phyloP scores from a whole-genome alignment of 2,797 vertebrate genomes.

The Sebastes dallii region DNA sequence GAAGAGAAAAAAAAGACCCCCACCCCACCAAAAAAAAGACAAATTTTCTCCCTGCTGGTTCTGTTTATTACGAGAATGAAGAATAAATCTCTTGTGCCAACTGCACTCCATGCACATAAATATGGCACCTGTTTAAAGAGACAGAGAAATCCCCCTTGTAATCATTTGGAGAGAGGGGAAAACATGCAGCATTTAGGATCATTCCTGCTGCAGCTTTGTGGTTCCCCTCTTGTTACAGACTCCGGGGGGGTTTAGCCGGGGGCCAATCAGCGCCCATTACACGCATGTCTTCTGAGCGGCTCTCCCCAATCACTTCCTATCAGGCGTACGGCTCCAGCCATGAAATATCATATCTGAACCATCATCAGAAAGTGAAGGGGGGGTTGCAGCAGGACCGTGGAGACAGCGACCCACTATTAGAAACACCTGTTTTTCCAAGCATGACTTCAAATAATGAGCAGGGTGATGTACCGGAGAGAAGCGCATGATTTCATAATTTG shows the following conservation, averaged over 20 bases:
- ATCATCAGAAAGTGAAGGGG: conserved; percentile 71
- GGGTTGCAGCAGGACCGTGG: conserved; percentile 50
- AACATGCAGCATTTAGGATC: conserved; percentile 56
- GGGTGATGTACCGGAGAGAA: conserved; percentile 63
- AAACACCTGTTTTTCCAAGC: conserved; percentile 85
- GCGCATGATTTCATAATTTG: conserved; percentile 83
- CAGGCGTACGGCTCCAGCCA: conserved; percentile 62
- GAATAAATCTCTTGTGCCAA: conserved; percentile 45
- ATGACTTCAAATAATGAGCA: conserved; percentile 79
- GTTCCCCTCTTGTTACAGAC: conserved; percentile 34
- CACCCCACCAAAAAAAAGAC: neutral
- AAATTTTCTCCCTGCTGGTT: conserved; percentile 67
- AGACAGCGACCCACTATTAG: conserved; percentile 74
- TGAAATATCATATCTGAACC: conserved; percentile 85
- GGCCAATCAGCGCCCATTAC: conserved; percentile 85
- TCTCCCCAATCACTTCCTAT: conserved; percentile 79
- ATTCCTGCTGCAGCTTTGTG: conserved; percentile 43
- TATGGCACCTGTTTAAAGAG: conserved; percentile 75
- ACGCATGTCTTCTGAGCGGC: conserved; percentile 74
- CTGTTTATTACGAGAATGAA: conserved; percentile 63
- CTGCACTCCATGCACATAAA: conserved; percentile 54
- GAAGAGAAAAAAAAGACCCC: neutral
- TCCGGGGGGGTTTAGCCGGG: conserved; percentile 60
- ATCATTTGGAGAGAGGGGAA: conserved; percentile 50
- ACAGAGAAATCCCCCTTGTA: conserved; percentile 56